Base-by-base conservation (phyloP, 2,113 vertebrate species). In the Ceyx melanurus region DNA sequence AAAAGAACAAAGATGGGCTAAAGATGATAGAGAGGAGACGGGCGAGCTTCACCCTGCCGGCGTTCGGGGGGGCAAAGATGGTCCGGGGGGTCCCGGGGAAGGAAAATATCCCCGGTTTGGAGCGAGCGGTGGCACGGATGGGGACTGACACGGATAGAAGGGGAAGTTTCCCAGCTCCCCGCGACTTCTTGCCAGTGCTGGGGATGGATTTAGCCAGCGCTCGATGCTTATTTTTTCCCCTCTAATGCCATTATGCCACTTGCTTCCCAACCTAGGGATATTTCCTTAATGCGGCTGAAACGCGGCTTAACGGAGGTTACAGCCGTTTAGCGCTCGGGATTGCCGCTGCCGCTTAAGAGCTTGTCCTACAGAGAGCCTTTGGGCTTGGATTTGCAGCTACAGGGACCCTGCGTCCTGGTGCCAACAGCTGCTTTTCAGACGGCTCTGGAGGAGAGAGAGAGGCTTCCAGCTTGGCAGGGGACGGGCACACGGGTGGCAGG, bases 281-380 rank as follows among this genome's bases (percentile, higher is more conserved):
- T 96, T 95, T 96, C 43, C 89, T 89, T 94, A 92, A 94, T 94
- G 86, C 81, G 71, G 86, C 92, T 96, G 89, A 96, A 94, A 92
- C 77, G 6, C 88, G 60, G 93, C 94, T 95, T 96, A 93, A 1
- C 86, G 4, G 93, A 89, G 92, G 93, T 87, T 85, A 89, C 81
- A 94, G 92, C 81, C 81, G 10, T 87, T 93, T 74, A 94, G 66
- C 13, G 64, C 78, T 28, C 16, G n/a, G 92, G 91, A 80, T 89
- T 43, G 96, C 88, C 37, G 53, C 58, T 61, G 68, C 89, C 82
- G 62, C 92, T 92, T 89, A 90, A 94, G 86, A 92, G 86, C 92
- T 72, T 50, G 87, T 87, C 92, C 91, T 79, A 26, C 2, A 0
- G 92, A 10, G 94, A 96, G 93, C 96, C 96, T 96, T 91, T 35